Percentiles rank a stretch among this genome's conserved stretches.
Evolutionary conservation across 2,113 vertebrate species (phyloP).

Genomic region (Antidorcas marsupialis): DNA sequence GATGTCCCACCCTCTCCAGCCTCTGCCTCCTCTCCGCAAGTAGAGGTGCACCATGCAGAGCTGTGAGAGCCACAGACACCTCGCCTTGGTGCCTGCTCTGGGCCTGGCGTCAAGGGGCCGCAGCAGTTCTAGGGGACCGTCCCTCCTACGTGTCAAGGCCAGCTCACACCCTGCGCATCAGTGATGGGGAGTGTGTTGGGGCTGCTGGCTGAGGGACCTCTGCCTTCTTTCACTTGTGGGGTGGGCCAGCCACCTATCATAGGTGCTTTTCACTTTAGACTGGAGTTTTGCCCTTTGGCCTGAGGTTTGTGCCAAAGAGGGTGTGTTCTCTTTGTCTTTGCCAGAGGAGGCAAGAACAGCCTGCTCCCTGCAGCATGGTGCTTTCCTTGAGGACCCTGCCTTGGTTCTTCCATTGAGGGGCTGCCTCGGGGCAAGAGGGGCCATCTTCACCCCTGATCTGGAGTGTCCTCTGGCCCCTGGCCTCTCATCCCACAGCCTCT

Average conservation of each 20-base stretch:
- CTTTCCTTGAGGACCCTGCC: background rate
- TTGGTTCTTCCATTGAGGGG: background rate
- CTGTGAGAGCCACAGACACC: background rate
- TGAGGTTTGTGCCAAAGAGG: background rate
- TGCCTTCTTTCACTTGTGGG: background rate
- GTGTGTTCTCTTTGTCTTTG: background rate
- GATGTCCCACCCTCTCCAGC: fast-evolving
- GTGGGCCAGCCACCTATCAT: background rate
- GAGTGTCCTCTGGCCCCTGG: background rate
- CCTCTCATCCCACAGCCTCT: background rate
- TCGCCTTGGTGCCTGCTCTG: fast-evolving
- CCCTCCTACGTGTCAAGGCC: too few species aligned
- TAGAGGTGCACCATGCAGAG: background rate
- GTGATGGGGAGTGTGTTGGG: fast-evolving
- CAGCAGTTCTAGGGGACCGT: background rate
- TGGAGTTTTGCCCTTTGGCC: background rate
- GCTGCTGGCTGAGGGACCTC: background rate
- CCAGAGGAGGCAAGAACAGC: background rate
- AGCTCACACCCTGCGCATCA: fast-evolving
- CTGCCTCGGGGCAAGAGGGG: background rate
- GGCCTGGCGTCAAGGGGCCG: background rate
- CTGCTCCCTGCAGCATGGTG: background rate
- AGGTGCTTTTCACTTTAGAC: background rate
- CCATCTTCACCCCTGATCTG: too few species aligned
- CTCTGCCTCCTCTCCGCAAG: background rate